Base-by-base conservation (phyloP, 64 coral and sea anemone genomes). In the Stichodactyla helianthus region DNA sequence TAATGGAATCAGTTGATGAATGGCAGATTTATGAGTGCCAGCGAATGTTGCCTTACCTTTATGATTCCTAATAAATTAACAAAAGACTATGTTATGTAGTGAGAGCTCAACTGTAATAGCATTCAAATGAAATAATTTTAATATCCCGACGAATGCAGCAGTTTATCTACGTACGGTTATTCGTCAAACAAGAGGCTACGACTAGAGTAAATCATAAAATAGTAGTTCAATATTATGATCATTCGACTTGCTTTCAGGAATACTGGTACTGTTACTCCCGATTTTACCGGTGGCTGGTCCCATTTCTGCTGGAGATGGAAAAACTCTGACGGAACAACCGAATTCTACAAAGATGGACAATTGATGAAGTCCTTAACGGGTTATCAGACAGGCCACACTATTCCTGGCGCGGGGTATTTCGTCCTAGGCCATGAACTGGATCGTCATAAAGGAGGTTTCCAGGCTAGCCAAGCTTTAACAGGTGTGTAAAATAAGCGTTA, bases 361-460 rank as follows among this genome's bases (percentile, higher is more conserved):
- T 19, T 15, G 58, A 0, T 68, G 44, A 6, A 12, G 55, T 68
- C 50, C 6, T 5, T 12, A 13, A 26, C 57, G 27, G 25, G 12
- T 74, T 83, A 82, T 20, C 0, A 26, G 35, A 83, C 50, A 2
- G 88, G 79, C 50, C 51, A 82, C 9, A 68, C 79, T 17, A 83
- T 89, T n/a, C 31, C 17, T 10, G 88, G 79, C 11, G 52, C 27
- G 23, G 88, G 88, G 16, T 23, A 55, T 17, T 71, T 89, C 15
- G 31, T 89, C 18, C 58, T 89, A 5, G 88, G 88, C 9, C 88
- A 89, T 6, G 88, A 89, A 18, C 20, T 82, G 62, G 88, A 89
- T 18, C 22, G 76, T 25, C 80, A 70, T 28, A 50, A 59, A 51
- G 79, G 52, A 82, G 79, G 79, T 22, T 82, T 82, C 23, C 0